Evolutionary conservation across 2,797 vertebrate species (phyloP).

Genomic region (Aselliscus stoliczkanus): DNA sequence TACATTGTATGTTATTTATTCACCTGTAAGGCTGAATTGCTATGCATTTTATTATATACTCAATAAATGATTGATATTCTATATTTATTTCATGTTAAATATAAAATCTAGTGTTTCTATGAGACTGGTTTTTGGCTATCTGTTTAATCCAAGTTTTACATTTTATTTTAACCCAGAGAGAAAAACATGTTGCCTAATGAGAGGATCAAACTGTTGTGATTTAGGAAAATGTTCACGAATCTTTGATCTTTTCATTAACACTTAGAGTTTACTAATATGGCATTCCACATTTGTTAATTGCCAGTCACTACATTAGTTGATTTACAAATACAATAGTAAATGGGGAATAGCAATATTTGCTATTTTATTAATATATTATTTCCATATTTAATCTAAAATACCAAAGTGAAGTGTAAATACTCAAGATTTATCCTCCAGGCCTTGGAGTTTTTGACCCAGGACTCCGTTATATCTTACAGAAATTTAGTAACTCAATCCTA

Average conservation of each 20-base stretch:
- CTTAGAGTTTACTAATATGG: background rate
- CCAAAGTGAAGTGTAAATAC: constrained; percentile 8
- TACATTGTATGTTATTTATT: background rate
- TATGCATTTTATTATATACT: background rate
- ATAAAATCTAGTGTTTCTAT: background rate
- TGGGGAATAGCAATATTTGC: background rate
- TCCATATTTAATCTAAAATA: background rate
- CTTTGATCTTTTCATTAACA: background rate
- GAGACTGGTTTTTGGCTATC: background rate
- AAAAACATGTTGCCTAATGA: background rate
- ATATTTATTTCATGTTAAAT: background rate
- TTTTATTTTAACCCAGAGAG: constrained; percentile 10
- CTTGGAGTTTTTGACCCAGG: background rate
- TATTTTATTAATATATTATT: background rate
- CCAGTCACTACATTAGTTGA: background rate
- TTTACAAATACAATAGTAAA: background rate
- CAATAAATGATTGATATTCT: background rate
- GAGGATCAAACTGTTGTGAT: background rate
- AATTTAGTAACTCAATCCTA: background rate
- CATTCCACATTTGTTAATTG: background rate
- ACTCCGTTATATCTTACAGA: background rate
- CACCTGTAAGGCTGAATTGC: background rate
- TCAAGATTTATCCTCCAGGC: background rate
- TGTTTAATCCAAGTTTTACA: background rate
- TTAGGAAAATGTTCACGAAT: background rate